These are phyloP conservation scores for Aplocera efformata DNA, from an alignment of 2,888 invertebrate species.

Conservation along the genomic window DNA sequence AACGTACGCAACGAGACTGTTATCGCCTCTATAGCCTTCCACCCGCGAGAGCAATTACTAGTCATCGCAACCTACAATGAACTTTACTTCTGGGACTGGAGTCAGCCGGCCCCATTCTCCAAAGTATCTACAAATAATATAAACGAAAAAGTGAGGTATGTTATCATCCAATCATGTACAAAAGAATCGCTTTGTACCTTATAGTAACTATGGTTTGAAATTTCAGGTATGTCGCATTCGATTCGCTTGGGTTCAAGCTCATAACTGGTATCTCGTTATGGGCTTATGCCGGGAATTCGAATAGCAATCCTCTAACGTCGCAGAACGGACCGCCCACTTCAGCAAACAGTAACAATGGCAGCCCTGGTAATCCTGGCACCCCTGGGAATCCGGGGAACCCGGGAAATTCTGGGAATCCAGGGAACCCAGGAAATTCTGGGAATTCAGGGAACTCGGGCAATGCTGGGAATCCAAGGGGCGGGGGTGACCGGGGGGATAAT, in stretches of 20 bases:
- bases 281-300: constrained; percentile 37
- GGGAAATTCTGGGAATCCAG: constrained; percentile 5
- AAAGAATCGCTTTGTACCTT: too few relatives aligned
- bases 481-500: background rate
- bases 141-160: constrained; percentile 90
- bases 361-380: constrained; percentile 43
- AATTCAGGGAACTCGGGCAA: background rate
- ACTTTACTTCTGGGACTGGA: constrained; percentile 95
- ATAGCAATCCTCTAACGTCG: constrained; percentile 44
- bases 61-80: constrained; percentile 93
- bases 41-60: constrained; percentile 89
- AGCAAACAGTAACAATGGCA: constrained; percentile 4
- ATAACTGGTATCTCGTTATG: constrained; percentile 89
- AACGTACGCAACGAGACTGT: constrained; percentile 86
- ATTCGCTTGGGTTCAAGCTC: constrained; percentile 88
- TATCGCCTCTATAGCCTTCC: constrained; percentile 93
- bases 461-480: background rate
- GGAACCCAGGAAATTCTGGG: background rate
- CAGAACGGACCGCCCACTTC: constrained; percentile 17
- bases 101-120: constrained; percentile 86
- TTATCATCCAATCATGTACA: too few relatives aligned
- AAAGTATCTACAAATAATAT: constrained; percentile 86
- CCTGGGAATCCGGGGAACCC: constrained; percentile 30
- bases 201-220: too few relatives aligned
- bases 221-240: constrained; percentile 91